These are phyloP conservation scores for Toxotes lorentzi DNA, from an alignment of 2,797 vertebrate species.

Conservation along the genomic window DNA sequence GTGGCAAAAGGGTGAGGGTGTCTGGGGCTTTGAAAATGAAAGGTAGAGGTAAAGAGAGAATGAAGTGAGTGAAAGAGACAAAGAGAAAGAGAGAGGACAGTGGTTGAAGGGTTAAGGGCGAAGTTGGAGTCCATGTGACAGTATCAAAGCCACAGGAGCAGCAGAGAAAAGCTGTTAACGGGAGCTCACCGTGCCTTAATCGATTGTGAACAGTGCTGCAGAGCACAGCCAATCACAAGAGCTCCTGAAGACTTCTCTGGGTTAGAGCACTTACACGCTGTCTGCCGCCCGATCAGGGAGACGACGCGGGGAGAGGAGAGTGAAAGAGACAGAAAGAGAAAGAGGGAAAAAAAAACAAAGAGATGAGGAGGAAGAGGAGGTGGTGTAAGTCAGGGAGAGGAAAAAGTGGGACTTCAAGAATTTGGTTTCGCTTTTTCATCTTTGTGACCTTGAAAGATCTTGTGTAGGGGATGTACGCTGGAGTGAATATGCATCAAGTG, in stretches of 20 bases:
- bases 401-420: conserved; percentile 61
- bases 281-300: conserved; percentile 81
- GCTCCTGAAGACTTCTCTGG: conserved; percentile 82
- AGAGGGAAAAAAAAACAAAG: conserved; percentile 58
- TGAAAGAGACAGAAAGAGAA: conserved; percentile 69
- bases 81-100: conserved; percentile 52
- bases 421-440: conserved; percentile 65
- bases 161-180: conserved; percentile 86
- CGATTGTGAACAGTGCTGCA: conserved; percentile 86
- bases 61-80: conserved; percentile 48
- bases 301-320: conserved; percentile 67
- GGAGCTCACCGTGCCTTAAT: conserved; percentile 85
- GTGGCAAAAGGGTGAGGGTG: conserved; percentile 42
- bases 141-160: conserved; percentile 83
- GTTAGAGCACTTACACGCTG: conserved; percentile 86
- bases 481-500: conserved; percentile 43
- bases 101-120: conserved; percentile 72
- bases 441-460: conserved; percentile 72
- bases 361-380: conserved; percentile 55
- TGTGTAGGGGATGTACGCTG: conserved; percentile 28
- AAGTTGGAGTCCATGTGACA: conserved; percentile 79
- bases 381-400: conserved; percentile 49
- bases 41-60: conserved; percentile 47
- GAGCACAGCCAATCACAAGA: conserved; percentile 83
- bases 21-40: conserved; percentile 70